These are phyloP conservation scores for Saccostrea echinata DNA, from an alignment of 1,140 invertebrate species.

Conservation along the genomic window DNA sequence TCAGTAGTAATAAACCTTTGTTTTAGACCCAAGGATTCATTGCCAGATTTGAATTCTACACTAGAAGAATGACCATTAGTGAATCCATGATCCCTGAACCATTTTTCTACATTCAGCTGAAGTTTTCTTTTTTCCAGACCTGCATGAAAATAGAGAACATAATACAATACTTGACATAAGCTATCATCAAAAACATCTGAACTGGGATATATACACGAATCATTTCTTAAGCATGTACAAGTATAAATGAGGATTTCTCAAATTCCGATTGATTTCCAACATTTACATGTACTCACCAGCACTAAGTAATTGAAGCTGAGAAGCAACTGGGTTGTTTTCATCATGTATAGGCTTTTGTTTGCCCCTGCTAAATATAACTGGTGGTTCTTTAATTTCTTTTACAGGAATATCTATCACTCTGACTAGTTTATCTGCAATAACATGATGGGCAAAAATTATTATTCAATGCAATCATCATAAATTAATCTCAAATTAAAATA, in stretches of 20 bases:
- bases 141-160: neutral
- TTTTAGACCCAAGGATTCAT: neutral
- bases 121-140: constrained; percentile 1
- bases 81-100: constrained; percentile 11
- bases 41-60: neutral
- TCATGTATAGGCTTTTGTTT: neutral
- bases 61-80: neutral
- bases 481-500: neutral
- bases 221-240: too few relatives aligned
- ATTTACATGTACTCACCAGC: neutral
- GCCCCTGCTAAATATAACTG: constrained; percentile 9
- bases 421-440: neutral
- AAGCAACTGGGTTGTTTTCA: neutral
- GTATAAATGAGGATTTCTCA: neutral
- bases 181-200: too few relatives aligned
- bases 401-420: constrained; percentile 1
- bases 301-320: neutral
- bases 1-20: neutral
- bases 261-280: neutral
- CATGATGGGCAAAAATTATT: neutral
- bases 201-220: too few relatives aligned
- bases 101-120: constrained; percentile 17
- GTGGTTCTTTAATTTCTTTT: constrained; percentile 14
- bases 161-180: neutral
- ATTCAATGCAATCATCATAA: neutral